A percentile compares a stretch with the other conserved stretches of the same genome.
Evolutionary conservation across 1,140 invertebrate genomes (phyloP).

Genomic region (Adoxophyes honmai): DNA sequence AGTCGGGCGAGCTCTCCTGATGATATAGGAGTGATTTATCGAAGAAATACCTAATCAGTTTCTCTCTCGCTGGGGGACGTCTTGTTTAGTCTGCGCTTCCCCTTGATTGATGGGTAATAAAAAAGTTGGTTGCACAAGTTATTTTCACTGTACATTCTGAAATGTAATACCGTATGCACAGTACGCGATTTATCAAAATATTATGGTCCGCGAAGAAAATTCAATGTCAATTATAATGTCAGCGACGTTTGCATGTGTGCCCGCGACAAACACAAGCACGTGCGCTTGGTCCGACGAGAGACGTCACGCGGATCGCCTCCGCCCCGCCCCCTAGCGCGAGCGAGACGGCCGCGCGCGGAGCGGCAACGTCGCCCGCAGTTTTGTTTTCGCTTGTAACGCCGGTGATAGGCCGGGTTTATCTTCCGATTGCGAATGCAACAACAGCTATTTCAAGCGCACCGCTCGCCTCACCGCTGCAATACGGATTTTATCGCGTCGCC

Average conservation of each 20-base stretch:
- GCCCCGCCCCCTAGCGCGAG: constrained; percentile 45
- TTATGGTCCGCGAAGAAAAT: constrained; percentile 26
- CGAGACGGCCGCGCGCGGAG: constrained; percentile 37
- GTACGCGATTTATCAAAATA: too few relatives aligned
- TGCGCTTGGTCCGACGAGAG: constrained; percentile 53
- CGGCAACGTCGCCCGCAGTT: constrained; percentile 56
- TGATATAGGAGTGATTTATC: too few relatives aligned
- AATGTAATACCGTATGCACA: too few relatives aligned
- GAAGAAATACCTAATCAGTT: too few relatives aligned
- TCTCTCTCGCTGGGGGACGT: too few relatives aligned
- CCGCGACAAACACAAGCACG: constrained; percentile 73
- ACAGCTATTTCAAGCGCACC: constrained; percentile 56
- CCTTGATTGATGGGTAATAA: too few relatives aligned
- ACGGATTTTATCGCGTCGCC: constrained; percentile 39
- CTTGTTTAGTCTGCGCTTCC: too few relatives aligned
- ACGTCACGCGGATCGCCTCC: constrained; percentile 65
- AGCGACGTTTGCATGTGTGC: constrained; percentile 63
- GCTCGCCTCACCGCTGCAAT: constrained; percentile 30
- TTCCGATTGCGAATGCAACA: constrained; percentile 65
- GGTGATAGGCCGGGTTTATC: constrained; percentile 67
- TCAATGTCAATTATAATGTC: constrained; percentile 70
- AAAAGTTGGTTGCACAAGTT: too few relatives aligned
- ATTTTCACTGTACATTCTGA: too few relatives aligned
- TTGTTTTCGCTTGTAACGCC: constrained; percentile 63
- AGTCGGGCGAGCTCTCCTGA: too few relatives aligned